Evolutionary conservation across 2,797 vertebrate species (phyloP), one percentile per base, ranked within the genome.

Genomic region (Otus scops): DNA sequence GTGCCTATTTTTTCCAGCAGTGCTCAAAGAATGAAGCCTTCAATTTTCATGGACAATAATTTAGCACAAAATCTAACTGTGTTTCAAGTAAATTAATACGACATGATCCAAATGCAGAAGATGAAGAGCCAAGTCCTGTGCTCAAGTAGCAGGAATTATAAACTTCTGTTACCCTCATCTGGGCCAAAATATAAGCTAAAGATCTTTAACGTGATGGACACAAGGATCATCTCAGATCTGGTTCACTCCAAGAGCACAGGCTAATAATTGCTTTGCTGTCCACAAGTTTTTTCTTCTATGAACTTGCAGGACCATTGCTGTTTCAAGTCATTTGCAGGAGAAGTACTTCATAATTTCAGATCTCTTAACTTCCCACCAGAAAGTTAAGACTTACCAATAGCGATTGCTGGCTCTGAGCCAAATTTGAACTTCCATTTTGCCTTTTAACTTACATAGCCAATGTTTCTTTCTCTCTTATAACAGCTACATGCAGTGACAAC

Each of bases 261-360:
- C 2, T 61, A 51, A 14, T 36, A 88, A 88, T 13, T 60, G 17
- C 32, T 64, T 71, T 67, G 38, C 36, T 91, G 38, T 43, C 50
- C 75, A 70, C 17, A 69, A 45, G 13, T 13, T 75, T 61, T 67
- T 79, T 8, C 8, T 56, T 67, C 26, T 36, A 21, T 1, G 1
- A 45, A 70, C 30, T 15, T 6, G 5, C 15, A 75, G 23, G 23
- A 57, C 6, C 32, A 41, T 4, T 0, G 0, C 14, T 38, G 38
- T 22, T 91, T 87, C 51, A 59, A 23, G 27, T n/a, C 11, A 15
- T 47, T 53, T 71, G 45, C 57, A 24, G 45, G 32, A 91, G 53
- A 83, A 89, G n/a, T 24, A 56, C 32, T 76, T 80, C 24, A 9
- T 41, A 18, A 61, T 67, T 63, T 67, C 85, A 73, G 26, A 43